Evolutionary conservation across 53 echinoderm and acorn worm genomes (phyloP).

Genomic region (Patiria pectinifera): DNA sequence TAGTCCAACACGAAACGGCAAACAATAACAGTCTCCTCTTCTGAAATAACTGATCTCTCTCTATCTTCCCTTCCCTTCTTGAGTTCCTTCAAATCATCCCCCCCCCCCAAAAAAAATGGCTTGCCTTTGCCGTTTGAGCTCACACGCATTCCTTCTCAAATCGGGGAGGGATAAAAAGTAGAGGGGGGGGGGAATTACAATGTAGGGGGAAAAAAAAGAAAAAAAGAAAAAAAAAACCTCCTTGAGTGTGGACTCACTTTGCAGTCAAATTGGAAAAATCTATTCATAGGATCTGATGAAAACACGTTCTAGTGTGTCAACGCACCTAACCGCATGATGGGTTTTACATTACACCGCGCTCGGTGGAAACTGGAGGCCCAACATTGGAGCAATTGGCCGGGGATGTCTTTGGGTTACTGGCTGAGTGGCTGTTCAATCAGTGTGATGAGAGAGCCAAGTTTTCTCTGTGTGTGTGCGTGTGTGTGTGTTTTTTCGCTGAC

Average conservation of each 20-base stretch:
- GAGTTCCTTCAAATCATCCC: not conserved
- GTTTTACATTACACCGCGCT: constrained; percentile 19
- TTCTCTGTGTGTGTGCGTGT: not conserved
- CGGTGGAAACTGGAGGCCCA: not conserved
- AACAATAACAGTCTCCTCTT: not conserved
- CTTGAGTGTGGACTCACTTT: not conserved
- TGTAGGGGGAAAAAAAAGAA: not conserved
- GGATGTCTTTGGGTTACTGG: not conserved
- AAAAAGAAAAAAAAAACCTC: not conserved
- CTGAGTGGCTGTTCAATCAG: constrained; percentile 30
- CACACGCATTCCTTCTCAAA: no score
- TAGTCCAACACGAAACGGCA: not conserved
- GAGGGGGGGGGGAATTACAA: not conserved
- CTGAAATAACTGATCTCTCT: not conserved
- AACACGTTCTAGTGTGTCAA: constrained; percentile 18
- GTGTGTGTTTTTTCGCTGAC: not conserved
- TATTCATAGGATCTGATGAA: constrained; percentile 11
- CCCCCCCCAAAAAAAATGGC: not conserved
- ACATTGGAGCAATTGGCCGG: not conserved
- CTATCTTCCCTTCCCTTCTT: not conserved
- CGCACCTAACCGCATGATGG: not conserved
- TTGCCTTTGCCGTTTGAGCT: no score
- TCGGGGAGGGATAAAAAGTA: not conserved
- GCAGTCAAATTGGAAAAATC: constrained; percentile 12
- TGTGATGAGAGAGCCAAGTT: not conserved